Evolutionary conservation across 1,140 invertebrate genomes (phyloP), one percentile per base, ranked within the genome.

Genomic region (Pinna nobilis): DNA sequence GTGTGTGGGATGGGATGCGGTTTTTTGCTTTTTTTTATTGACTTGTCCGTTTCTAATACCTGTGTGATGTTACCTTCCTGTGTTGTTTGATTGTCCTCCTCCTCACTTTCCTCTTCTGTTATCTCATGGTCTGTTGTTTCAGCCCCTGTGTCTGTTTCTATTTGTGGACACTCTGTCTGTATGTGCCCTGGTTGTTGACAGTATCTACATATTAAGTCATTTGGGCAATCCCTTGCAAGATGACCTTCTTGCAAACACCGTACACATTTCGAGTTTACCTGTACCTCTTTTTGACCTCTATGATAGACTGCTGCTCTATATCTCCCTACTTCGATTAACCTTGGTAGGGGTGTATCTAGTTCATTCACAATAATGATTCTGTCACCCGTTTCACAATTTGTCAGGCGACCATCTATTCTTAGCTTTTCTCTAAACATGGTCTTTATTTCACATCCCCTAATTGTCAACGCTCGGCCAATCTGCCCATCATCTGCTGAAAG

Each of bases 81-180:
- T 11, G 9, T n/a, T 44, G 39, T 44, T 44, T 44, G 39, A 44
- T n/a, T 44, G 39, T n/a, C 39, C 39, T 44, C 39, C n/a, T 44
- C 39, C 9, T 9, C n/a, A n/a, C n/a, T n/a, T n/a, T n/a, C n/a
- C n/a, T n/a, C n/a, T n/a, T n/a, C n/a, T n/a, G n/a, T n/a, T n/a
- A 44, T 9, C n/a, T n/a, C 9, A 44, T 44, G 39, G 28, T 32
- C 7, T 7, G 20, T 23, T 57, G 11, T 37, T 60, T n/a, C 15
- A 63, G 23, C 1, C 4, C n/a, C 15, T 1, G 6, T 7, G 60
- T 5, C 23, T n/a, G n/a, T n/a, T n/a, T n/a, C n/a, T n/a, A n/a
- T n/a, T n/a, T n/a, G n/a, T n/a, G n/a, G n/a, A n/a, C 60, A 63
- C 11, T 63, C 60, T 13, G 18, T 30, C 60, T 41, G 41, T 30